Base-by-base conservation (phyloP, 2,888 invertebrate genomes). In the Vesta saturnalis region DNA sequence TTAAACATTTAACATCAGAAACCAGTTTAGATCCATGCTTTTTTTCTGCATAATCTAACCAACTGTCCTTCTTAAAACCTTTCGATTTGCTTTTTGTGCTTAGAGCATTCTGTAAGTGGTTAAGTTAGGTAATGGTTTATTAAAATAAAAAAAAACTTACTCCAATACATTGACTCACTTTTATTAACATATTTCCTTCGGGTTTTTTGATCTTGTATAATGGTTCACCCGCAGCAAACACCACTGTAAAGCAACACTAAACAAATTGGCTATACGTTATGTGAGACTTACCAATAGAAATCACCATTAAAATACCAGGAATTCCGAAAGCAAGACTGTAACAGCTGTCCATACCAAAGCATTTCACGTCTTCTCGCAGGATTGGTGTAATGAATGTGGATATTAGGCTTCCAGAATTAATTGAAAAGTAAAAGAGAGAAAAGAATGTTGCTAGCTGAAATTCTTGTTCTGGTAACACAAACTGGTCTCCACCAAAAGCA, bases 401-500 rank as follows among this genome's bases (percentile, higher is more conserved):
- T 59, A 97, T 87, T 60, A 96, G 88, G 73, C 95, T 95, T 6
- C 97, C 97, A 0, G 91, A 90, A 83, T 97, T 98, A 79, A 98
- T 97, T 54, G 95, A 86, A 80, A 97, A 95, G 85, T 98, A 98
- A 83, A 97, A 98, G 0, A 97, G 85, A 0, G 97, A 97, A 85
- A 98, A 98, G 85, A 95, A 98, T 68, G 89, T 90, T 14, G 91
- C 90, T 68, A 97, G 85, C 80, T 94, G 91, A 75, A 85, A 85
- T 76, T 90, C 91, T 84, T 97, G 94, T 73, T 93, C 91, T 0
- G 94, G 94, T 56, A 94, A 76, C 56, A 89, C 86, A 83, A 97
- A 96, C 84, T 97, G 97, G 82, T 98, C 97, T 0, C 97, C 97
- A 0, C 97, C 98, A 82, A 98, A 97, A 0, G 97, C 95, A 0